Evolutionary conservation across 2,113 vertebrate species (phyloP).

Genomic region (Mystacornis crossleyi): DNA sequence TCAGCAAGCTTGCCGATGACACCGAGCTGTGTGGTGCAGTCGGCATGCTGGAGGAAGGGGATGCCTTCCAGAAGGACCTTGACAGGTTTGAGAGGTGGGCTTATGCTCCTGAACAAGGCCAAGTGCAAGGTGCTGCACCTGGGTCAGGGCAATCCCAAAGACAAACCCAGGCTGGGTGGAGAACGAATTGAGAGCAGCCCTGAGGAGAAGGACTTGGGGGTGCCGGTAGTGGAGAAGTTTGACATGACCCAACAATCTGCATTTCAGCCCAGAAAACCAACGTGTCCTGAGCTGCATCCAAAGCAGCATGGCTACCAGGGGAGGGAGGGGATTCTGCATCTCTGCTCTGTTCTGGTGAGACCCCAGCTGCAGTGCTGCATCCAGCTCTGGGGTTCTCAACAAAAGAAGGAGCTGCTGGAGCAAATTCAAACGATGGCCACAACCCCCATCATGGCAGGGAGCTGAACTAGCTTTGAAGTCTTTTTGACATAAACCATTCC

Average conservation of each 20-base stretch:
- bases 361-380: fast-evolving
- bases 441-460: neutral
- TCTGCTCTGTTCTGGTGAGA: neutral
- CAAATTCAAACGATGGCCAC: neutral
- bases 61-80: neutral
- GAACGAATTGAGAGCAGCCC: neutral
- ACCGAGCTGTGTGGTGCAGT: neutral
- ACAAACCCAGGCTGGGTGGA: neutral
- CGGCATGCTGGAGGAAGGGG: neutral
- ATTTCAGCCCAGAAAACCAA: neutral
- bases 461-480: neutral
- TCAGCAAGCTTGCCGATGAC: neutral
- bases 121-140: neutral
- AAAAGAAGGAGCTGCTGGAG: neutral
- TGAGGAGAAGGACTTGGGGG: neutral
- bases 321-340: neutral
- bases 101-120: neutral
- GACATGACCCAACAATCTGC: neutral
- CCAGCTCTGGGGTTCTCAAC: neutral
- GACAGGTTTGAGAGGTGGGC: neutral
- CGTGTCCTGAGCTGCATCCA: neutral
- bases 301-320: fast-evolving
- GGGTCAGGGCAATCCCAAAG: neutral
- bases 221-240: neutral
- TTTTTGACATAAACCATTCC: neutral